Evolutionary conservation across 1,140 invertebrate species (phyloP), one percentile per base, ranked within the genome.

Genomic region (Drosophila ironensis): DNA sequence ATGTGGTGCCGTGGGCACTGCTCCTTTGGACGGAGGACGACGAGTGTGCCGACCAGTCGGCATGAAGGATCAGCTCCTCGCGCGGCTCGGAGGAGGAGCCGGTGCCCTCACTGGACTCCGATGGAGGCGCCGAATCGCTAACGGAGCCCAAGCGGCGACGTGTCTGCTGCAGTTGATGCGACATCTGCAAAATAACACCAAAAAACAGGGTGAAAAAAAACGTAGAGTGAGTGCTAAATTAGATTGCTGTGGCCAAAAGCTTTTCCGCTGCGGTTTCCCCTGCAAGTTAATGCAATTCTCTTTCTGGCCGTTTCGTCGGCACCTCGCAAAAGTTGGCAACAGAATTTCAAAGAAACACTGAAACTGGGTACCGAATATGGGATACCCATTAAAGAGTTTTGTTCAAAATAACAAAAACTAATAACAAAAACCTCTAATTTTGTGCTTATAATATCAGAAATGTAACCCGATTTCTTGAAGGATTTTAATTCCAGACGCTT

Each of bases 51-150:
- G 88, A 88, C 88, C 88, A 90, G 27, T 90, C 88, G 0, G 63
- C 44, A 38, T 88, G 80, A 1, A 89, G 35, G 6, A 88, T 84
- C 17, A 88, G 50, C 61, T 88, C 87, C 2, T 88, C 74, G 7
- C 82, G 54, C 27, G 75, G 87, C 72, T 89, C 88, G 22, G 88
- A 89, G 3, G 89, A 90, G 53, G 88, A 90, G 60, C 68, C 77
- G 4, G 88, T 89, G 38, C 89, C 89, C 59, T 90, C 89, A 4
- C 87, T 89, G 54, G 88, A 88, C 64, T 90, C 89, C 2, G 87
- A 89, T 1, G 88, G 89, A 3, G 89, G 88, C 17, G 87, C 87
- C 46, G 87, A 89, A 44, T 90, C 89, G 35, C 88, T 87, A 12
- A 90, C 73, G 9, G 89, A 90, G 57, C 87, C 86, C 47, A 90